Evolutionary conservation across 2,797 vertebrate species (phyloP).

Genomic region (Falco peregrinus): DNA sequence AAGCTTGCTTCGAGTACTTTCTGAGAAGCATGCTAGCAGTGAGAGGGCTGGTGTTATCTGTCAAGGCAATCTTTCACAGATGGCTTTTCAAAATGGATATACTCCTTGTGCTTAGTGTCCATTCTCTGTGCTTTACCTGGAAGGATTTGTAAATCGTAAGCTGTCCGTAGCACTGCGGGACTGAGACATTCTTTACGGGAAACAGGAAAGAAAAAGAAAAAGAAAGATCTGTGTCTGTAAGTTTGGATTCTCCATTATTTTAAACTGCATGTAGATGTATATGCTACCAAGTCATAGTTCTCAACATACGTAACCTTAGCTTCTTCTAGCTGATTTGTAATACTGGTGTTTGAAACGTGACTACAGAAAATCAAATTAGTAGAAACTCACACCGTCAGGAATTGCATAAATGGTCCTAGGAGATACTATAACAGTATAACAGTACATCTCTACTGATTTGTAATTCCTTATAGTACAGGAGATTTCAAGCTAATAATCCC

Average conservation of each 20-base stretch:
- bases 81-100: background rate
- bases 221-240: background rate
- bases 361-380: background rate
- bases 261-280: background rate
- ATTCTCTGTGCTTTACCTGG: background rate
- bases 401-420: background rate
- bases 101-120: background rate
- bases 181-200: background rate
- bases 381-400: background rate
- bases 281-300: background rate
- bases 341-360: constrained; percentile 8
- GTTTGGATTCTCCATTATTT: background rate
- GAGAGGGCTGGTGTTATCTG: background rate
- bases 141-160: background rate
- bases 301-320: background rate
- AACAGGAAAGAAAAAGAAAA: background rate
- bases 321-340: background rate
- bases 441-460: background rate
- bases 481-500: background rate
- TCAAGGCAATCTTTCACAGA: background rate
- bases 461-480: background rate
- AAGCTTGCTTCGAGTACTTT: background rate
- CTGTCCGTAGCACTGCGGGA: background rate
- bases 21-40: background rate
- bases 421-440: background rate